These are phyloP conservation scores for Seriola rivoliana DNA, from an alignment of 2,113 vertebrate genomes.

Conservation along the genomic window DNA sequence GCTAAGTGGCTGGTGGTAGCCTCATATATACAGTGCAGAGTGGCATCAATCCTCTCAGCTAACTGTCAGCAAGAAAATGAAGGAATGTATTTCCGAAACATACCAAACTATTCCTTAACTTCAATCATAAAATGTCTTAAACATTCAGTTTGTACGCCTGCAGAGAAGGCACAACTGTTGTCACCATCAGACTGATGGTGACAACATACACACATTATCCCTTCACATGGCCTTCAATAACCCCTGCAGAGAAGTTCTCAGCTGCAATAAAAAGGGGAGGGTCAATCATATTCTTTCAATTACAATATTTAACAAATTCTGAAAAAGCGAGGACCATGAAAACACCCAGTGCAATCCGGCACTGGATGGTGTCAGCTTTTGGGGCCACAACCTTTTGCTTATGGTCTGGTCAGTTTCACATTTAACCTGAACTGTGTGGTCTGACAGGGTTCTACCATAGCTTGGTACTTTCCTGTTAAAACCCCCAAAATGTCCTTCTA, in stretches of 20 bases:
- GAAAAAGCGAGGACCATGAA: background rate
- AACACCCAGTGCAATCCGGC: background rate
- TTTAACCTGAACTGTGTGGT: background rate
- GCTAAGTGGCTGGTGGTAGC: background rate
- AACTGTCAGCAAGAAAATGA: background rate
- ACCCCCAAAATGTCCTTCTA: background rate
- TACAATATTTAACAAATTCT: background rate
- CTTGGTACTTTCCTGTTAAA: background rate
- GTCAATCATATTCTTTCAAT: background rate
- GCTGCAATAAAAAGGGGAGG: background rate
- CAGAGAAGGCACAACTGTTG: background rate
- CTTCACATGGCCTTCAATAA: background rate
- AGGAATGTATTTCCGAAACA: background rate
- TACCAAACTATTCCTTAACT: background rate
- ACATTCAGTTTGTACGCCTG: conserved; percentile 17
- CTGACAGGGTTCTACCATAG: background rate
- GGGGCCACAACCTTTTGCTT: background rate
- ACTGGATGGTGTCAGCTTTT: background rate
- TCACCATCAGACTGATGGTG: background rate
- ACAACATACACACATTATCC: conserved; percentile 25
- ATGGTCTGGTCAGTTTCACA: background rate
- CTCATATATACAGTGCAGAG: background rate
- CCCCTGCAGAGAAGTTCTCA: conserved; percentile 14
- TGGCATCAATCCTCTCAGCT: background rate
- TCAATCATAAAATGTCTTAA: conserved; percentile 8